Conservation (phyloP, 2,888 invertebrate species). For the Phaedon cochleariae region DNA sequence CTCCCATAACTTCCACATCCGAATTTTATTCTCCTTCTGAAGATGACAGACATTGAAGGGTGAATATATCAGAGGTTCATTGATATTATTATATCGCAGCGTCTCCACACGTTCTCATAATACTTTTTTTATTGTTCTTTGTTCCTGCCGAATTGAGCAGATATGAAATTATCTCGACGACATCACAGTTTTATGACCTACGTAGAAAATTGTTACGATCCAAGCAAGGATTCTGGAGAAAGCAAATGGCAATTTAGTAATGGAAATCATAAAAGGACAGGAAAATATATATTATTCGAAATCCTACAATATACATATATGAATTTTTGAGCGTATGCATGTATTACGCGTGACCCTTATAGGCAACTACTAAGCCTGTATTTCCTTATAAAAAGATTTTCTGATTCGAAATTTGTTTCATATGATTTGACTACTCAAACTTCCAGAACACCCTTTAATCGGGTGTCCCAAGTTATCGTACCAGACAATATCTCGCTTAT, state of each 20-base stretch:
- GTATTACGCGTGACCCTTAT: too few relatives aligned
- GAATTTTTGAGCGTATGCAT: too few relatives aligned
- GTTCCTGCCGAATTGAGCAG: background rate
- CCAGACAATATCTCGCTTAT: too few relatives aligned
- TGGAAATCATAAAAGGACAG: background rate
- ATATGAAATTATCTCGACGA: background rate
- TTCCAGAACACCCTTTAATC: too few relatives aligned
- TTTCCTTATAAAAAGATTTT: too few relatives aligned
- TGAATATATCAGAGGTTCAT: background rate
- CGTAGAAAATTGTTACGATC: background rate
- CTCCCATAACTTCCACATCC: background rate
- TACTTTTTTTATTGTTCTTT: background rate
- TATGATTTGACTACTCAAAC: too few relatives aligned
- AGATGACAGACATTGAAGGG: background rate
- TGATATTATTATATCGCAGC: background rate
- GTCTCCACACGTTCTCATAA: background rate
- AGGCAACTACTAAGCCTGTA: too few relatives aligned
- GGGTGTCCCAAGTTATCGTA: too few relatives aligned
- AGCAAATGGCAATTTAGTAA: background rate
- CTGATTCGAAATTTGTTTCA: too few relatives aligned
- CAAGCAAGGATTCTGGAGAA: background rate
- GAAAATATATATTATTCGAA: too few relatives aligned
- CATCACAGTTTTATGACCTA: background rate
- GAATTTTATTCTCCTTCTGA: background rate
- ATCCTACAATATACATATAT: too few relatives aligned